Percentiles rank a stretch among this genome's conserved stretches.
Conservation (phyloP, 2,113 vertebrate species). For the Brachyistius frenatus region DNA sequence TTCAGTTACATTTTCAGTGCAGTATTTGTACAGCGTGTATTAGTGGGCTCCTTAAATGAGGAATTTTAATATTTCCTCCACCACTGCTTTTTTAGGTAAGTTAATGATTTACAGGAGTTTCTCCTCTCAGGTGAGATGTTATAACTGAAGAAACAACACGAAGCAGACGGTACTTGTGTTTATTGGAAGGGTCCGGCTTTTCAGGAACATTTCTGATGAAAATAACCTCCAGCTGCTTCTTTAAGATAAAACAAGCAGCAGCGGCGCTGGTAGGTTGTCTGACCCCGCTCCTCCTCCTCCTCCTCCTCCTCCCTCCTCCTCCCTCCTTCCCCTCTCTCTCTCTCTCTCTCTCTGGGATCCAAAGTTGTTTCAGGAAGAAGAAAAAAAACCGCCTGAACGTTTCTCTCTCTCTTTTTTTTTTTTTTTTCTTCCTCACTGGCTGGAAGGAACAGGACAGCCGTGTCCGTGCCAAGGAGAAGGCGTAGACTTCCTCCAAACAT, state of each 20-base stretch:
- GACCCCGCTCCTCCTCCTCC: neutral
- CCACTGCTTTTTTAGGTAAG: too few relatives aligned
- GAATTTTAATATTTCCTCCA: too few relatives aligned
- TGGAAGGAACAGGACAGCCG: conserved; percentile 58
- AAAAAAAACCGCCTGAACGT: conserved; percentile 14
- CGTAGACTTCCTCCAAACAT: conserved; percentile 78
- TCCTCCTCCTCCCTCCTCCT: neutral
- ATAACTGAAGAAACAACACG: too few relatives aligned
- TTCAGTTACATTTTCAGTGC: too few relatives aligned
- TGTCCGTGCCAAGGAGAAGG: conserved; percentile 70
- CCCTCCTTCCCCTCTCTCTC: neutral
- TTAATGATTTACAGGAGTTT: too few relatives aligned
- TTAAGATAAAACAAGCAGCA: conserved; percentile 57
- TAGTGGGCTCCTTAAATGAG: too few relatives aligned
- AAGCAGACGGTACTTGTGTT: neutral
- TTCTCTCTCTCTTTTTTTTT: conserved; percentile 36
- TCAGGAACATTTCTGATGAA: neutral
- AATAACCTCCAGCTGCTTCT: conserved; percentile 52
- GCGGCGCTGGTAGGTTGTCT: neutral
- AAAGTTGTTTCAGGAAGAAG: conserved; percentile 71
- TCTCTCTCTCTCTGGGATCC: conserved; percentile 22
- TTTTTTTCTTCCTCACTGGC: conserved; percentile 19
- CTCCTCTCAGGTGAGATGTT: too few relatives aligned
- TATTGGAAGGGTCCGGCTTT: neutral
- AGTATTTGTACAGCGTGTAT: too few relatives aligned